phyloP scores from a whole-genome alignment of 53 echinoderm and acorn worm species.

The Glandiceps talaboti region DNA sequence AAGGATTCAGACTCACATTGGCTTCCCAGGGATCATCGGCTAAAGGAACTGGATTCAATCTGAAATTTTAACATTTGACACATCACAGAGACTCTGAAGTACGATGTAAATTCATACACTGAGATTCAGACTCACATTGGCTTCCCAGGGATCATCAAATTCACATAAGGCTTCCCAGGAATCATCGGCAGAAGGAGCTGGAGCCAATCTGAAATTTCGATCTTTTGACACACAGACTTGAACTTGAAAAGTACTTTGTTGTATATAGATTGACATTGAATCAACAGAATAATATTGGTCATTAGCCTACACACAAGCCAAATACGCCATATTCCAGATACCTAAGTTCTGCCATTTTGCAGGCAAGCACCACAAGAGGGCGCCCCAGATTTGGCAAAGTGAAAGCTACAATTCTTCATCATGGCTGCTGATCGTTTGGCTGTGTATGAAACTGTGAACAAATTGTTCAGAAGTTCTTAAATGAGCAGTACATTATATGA shows the following conservation, averaged over 20 bases:
- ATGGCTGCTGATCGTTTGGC: too few species aligned
- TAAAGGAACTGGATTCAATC: constrained; percentile 61
- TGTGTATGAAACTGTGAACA: too few species aligned
- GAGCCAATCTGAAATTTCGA: constrained; percentile 80
- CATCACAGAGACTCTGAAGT: too few species aligned
- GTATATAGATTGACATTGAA: neutral
- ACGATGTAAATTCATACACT: too few species aligned
- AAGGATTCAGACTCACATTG: constrained; percentile 63
- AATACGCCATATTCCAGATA: too few species aligned
- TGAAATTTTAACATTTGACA: constrained; percentile 79
- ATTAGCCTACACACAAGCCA: neutral
- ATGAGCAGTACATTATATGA: too few species aligned
- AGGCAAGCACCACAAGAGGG: too few species aligned
- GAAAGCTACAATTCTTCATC: too few species aligned
- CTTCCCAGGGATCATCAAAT: constrained; percentile 88
- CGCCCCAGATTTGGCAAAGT: too few species aligned
- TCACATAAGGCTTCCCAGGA: too few species aligned
- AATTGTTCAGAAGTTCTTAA: too few species aligned
- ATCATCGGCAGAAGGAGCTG: constrained; percentile 61
- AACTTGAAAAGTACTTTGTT: neutral
- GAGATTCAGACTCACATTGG: constrained; percentile 63
- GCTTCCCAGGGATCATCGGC: constrained; percentile 90
- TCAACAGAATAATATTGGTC: neutral
- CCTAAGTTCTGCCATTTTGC: too few species aligned
- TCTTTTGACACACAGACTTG: neutral